Evolutionary conservation across 2,113 vertebrate genomes (phyloP).

Genomic region (Scalopus aquaticus): DNA sequence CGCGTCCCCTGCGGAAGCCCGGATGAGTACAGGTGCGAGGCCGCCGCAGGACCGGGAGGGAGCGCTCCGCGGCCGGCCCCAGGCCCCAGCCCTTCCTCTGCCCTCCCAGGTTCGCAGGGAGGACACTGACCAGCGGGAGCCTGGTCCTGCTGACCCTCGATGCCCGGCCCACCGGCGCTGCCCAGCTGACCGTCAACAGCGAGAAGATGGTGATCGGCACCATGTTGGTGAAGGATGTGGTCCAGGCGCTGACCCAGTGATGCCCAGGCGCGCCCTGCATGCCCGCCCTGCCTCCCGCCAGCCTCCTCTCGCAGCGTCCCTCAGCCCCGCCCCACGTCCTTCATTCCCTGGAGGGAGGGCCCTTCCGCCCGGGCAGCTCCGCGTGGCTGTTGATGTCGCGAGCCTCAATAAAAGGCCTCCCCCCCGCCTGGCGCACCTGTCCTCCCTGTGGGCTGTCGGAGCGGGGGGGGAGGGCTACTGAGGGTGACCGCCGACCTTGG

Average conservation of each 20-base stretch:
- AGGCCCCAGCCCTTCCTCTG: neutral
- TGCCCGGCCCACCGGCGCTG: conserved; percentile 80
- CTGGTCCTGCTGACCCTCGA: conserved; percentile 94
- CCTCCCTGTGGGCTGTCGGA: neutral
- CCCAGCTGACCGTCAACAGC: conserved; percentile 95
- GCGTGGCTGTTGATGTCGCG: neutral
- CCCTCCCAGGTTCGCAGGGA: conserved; percentile 91
- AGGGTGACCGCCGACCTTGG: neutral
- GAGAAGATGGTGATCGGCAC: conserved; percentile 99
- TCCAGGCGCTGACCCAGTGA: conserved; percentile 93
- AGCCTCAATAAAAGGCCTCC: conserved; percentile 66
- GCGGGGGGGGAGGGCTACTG: neutral
- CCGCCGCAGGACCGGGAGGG: neutral
- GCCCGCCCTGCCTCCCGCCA: neutral
- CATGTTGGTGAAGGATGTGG: conserved; percentile 97
- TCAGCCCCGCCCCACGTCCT: no score
- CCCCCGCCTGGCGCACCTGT: neutral
- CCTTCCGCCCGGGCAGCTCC: neutral
- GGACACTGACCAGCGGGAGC: conserved; percentile 93
- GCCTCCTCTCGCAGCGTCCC: no score
- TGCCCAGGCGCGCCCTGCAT: neutral
- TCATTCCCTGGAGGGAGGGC: neutral
- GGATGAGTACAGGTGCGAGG: conserved; percentile 93
- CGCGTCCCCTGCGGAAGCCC: conserved; percentile 94
- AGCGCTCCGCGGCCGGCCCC: accelerated